Evolutionary conservation across 2,888 invertebrate species (phyloP).

Genomic region (Habroteleia sp.): DNA sequence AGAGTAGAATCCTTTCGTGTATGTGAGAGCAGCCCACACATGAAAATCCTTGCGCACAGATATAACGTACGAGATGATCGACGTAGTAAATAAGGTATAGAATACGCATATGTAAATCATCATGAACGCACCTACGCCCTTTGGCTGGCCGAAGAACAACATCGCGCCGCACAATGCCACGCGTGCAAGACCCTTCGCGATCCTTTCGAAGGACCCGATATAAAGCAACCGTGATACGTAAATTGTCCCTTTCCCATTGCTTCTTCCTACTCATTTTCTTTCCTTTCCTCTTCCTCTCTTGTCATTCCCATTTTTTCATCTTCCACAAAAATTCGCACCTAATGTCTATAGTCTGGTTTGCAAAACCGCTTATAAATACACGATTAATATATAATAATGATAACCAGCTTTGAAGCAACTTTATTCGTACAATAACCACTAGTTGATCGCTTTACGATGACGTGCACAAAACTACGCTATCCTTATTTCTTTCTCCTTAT

Average conservation of each 20-base stretch:
- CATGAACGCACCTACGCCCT: constrained; percentile 79
- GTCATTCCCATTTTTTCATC: no score
- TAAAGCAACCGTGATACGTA: constrained; percentile 71
- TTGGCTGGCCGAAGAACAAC: constrained; percentile 62
- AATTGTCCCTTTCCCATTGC: background rate
- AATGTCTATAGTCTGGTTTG: no score
- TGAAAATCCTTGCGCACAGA: constrained; percentile 47
- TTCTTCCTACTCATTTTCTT: background rate
- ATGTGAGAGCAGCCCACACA: constrained; percentile 66
- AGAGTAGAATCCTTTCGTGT: constrained; percentile 33
- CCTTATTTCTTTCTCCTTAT: no score
- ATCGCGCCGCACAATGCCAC: constrained; percentile 65
- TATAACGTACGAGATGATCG: constrained; percentile 78
- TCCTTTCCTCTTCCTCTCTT: background rate
- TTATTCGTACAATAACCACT: no score
- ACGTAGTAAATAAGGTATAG: constrained; percentile 79
- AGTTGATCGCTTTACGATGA: no score
- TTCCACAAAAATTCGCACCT: no score
- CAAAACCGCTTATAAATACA: no score
- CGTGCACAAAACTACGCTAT: no score
- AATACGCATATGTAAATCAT: constrained; percentile 80
- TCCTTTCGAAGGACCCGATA: constrained; percentile 67
- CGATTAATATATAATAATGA: no score
- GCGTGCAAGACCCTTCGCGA: constrained; percentile 39
- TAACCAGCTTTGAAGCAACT: no score